Evolutionary conservation across 2,888 invertebrate genomes (phyloP).

Genomic region (Adelognathus sp.): DNA sequence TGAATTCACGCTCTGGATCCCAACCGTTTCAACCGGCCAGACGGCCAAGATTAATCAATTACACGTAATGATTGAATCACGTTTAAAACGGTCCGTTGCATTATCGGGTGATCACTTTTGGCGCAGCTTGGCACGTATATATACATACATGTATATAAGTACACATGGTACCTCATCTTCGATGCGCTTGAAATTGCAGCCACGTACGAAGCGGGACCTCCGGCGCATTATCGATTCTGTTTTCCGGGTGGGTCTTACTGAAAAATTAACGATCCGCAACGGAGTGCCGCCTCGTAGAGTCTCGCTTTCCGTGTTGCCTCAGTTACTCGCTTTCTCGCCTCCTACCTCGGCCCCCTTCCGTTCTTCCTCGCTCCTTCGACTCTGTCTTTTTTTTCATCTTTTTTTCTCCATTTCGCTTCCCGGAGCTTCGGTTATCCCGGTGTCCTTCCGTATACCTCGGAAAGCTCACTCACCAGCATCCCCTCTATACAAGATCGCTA

Average conservation of each 20-base stretch:
- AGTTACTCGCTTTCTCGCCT: slow-evolving; percentile 37
- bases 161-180: slow-evolving; percentile 1
- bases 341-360: slow-evolving; percentile 5
- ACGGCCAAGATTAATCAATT: neutral
- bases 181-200: slow-evolving; percentile 61
- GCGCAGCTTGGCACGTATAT: slow-evolving; percentile 12
- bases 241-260: slow-evolving; percentile 67
- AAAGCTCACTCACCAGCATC: slow-evolving; percentile 8
- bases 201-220: slow-evolving; percentile 63
- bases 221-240: slow-evolving; percentile 74
- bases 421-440: slow-evolving; percentile 16
- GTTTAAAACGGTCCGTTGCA: neutral
- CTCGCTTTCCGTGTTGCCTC: slow-evolving; percentile 12
- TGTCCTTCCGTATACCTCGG: neutral
- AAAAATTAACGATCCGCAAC: slow-evolving; percentile 70
- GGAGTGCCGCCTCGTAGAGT: slow-evolving; percentile 44
- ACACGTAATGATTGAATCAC: neutral
- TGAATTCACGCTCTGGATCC: neutral
- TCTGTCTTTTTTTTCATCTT: slow-evolving; percentile 25
- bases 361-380: slow-evolving; percentile 15
- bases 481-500: slow-evolving; percentile 3
- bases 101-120: slow-evolving; percentile 33
- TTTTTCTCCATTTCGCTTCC: slow-evolving; percentile 33
- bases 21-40: neutral
- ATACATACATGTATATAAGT: too few relatives aligned